Base-by-base conservation (phyloP, 2,113 vertebrate genomes). In the Oreochromis spilurus region DNA sequence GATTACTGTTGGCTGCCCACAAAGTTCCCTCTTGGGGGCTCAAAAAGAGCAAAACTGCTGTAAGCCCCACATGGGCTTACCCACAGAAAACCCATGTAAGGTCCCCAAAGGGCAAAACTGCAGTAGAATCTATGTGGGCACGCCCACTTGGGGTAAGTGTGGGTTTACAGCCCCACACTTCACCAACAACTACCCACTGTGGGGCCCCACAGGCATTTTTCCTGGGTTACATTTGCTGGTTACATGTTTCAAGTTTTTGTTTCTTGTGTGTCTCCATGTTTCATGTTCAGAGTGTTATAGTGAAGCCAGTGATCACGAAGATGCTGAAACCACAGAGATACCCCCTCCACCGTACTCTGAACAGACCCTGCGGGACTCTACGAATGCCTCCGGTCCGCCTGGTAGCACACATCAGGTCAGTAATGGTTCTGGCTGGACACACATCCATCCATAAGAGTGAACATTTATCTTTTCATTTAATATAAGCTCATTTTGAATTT, bases 291-390 rank as follows among this genome's bases (percentile, higher is more conserved):
- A 99, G 94, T 98, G 98, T 87, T 99, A 99, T 81, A 99, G 98
- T 54, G 98, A 97, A 91, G 95, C 98, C 87, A 99, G 98, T 10
- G 98, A 99, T 84, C 98, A 98, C 0, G 98, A 99, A 10, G 98
- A 99, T 72, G 92, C 96, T 4, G 98, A 98, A 83, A 94, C 95
- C 89, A 95, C 97, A 14, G 97, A 99, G 79, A 95, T 94, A 0
- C 96, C 97, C 1, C 96, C 97, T 50, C 96, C 97, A 11, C 96
- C 97, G 1, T 97, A 96, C 87, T 88, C 94, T 81, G 96, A 95
- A 4, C 95, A 97, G 88, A 84, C 88, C 16, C 67, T 91, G 84
- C 81, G 87, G 83, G 84, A 95, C 91, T 91, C 31, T 9, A 94
- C 96, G 87, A 84, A 95, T 94, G 29, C 87, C 4, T 43, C 92